phyloP scores from a whole-genome alignment of 1,140 invertebrate genomes.

The Hestina assimilis region DNA sequence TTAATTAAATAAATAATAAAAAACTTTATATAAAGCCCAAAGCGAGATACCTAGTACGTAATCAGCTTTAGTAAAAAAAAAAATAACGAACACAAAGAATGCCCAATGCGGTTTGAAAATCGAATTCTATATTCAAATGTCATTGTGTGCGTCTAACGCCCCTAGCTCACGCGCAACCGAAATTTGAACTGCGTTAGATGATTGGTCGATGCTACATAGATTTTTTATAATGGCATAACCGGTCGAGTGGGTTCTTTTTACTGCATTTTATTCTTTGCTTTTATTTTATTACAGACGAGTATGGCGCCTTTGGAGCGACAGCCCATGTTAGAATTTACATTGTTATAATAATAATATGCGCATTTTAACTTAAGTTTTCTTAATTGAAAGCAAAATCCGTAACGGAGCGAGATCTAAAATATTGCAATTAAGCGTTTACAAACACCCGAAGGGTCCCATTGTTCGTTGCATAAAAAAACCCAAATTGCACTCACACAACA shows the following conservation, averaged over 20 bases:
- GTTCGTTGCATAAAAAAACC: slow-evolving; percentile 37
- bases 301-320: slow-evolving; percentile 24
- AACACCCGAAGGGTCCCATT: slow-evolving; percentile 29
- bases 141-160: slow-evolving; percentile 45
- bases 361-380: too few species aligned
- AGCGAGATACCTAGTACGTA: too few species aligned
- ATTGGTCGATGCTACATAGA: slow-evolving; percentile 53
- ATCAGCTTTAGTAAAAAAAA: too few species aligned
- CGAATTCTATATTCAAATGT: neutral
- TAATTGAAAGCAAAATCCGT: slow-evolving; percentile 1
- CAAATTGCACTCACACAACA: slow-evolving; percentile 35
- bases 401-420: slow-evolving; percentile 13
- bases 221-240: slow-evolving; percentile 39
- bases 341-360: too few species aligned
- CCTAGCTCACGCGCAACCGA: slow-evolving; percentile 53
- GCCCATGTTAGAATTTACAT: neutral
- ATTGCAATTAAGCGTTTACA: slow-evolving; percentile 31
- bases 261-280: slow-evolving; percentile 26
- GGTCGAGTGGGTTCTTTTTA: slow-evolving; percentile 31
- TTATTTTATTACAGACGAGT: slow-evolving; percentile 18
- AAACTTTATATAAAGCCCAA: too few species aligned
- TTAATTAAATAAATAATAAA: too few species aligned
- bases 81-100: neutral
- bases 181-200: slow-evolving; percentile 69
- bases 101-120: neutral